phyloP scores from a whole-genome alignment of 2,113 vertebrate species.

The Heterocephalus glaber region DNA sequence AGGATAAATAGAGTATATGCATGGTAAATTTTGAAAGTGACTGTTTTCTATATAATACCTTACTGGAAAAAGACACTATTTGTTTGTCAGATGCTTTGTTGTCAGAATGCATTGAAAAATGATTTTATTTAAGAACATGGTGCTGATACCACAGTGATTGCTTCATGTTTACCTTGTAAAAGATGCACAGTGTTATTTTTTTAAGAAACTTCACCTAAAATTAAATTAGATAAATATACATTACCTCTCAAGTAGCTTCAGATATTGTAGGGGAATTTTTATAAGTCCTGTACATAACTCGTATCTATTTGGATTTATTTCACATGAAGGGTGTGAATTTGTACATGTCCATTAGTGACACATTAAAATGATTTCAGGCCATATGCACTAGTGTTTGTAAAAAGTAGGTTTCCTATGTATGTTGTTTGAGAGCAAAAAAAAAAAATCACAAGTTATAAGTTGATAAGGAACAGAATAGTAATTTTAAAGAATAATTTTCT shows the following conservation, averaged over 20 bases:
- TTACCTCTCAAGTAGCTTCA: neutral
- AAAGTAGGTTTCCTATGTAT: neutral
- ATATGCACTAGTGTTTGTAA: neutral
- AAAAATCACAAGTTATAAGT: neutral
- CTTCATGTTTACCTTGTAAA: conserved; percentile 57
- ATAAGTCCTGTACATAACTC: neutral
- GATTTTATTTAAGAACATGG: neutral
- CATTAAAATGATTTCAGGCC: neutral
- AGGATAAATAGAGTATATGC: neutral
- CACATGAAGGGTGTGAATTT: neutral
- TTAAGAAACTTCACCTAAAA: conserved; percentile 17
- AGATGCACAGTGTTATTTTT: conserved; percentile 16
- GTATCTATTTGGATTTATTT: neutral
- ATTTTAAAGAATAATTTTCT: neutral
- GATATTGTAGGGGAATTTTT: neutral
- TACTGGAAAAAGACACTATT: neutral
- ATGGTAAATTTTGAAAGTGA: neutral
- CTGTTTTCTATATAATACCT: neutral
- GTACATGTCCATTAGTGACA: neutral
- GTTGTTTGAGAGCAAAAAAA: neutral
- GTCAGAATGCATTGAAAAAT: neutral
- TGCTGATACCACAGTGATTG: neutral
- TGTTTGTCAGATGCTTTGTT: neutral
- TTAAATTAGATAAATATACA: conserved; percentile 45
- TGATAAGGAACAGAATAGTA: neutral